These are phyloP conservation scores for Rhineura floridana DNA, from an alignment of 2,113 vertebrate genomes.

Conservation along the genomic window DNA sequence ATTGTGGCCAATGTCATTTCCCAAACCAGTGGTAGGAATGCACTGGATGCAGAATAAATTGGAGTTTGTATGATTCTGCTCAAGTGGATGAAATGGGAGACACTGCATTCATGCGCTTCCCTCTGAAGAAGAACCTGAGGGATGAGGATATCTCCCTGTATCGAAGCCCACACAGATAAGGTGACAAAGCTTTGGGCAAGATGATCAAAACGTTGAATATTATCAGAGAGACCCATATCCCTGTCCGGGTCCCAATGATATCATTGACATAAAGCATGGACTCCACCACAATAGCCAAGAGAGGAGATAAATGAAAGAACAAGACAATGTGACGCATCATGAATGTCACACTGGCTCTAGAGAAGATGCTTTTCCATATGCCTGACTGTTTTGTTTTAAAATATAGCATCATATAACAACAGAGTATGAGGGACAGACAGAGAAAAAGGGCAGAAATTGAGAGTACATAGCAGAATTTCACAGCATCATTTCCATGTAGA, in stretches of 20 bases:
- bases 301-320: constrained; percentile 79
- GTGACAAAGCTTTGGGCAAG: constrained; percentile 79
- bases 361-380: constrained; percentile 75
- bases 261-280: constrained; percentile 66
- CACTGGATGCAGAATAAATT: background rate
- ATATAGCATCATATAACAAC: constrained; percentile 77
- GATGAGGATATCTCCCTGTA: constrained; percentile 77
- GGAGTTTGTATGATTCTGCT: constrained; percentile 29
- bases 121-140: constrained; percentile 69
- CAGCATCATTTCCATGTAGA: constrained; percentile 67
- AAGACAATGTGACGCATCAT: constrained; percentile 80
- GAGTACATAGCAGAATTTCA: constrained; percentile 77
- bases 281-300: constrained; percentile 73
- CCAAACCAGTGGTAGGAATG: too few relatives aligned
- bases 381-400: constrained; percentile 75
- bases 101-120: constrained; percentile 53
- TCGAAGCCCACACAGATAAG: constrained; percentile 77
- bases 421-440: constrained; percentile 75
- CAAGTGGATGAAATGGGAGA: constrained; percentile 51
- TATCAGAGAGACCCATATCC: constrained; percentile 75
- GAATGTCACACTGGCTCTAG: constrained; percentile 80
- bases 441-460: constrained; percentile 66
- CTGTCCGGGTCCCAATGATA: constrained; percentile 52
- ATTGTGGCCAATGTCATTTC: background rate
- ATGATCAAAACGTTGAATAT: constrained; percentile 77